These are phyloP conservation scores for Plecotus auritus DNA, from an alignment of 2,113 vertebrate genomes.

Conservation along the genomic window DNA sequence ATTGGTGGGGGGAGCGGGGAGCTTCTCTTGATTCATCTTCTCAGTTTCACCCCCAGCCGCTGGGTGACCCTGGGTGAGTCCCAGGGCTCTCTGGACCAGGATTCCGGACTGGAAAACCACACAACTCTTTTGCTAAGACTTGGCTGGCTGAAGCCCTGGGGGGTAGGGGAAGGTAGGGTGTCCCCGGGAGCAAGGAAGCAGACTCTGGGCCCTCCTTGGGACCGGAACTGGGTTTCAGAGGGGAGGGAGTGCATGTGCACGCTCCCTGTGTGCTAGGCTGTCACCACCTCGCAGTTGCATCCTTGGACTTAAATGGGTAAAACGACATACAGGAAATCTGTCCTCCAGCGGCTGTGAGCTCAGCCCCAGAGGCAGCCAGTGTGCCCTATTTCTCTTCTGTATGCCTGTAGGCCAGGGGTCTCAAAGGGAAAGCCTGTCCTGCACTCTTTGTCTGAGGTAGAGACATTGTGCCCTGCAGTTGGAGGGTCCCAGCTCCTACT, in stretches of 20 bases:
- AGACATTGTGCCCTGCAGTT: background rate
- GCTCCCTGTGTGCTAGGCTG: background rate
- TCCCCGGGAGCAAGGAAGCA: background rate
- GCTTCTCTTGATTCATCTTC: background rate
- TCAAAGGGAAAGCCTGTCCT: background rate
- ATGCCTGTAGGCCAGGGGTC: background rate
- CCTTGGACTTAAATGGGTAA: conserved; percentile 71
- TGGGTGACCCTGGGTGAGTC: background rate
- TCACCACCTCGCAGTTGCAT: background rate
- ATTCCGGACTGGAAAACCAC: background rate
- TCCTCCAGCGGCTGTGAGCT: background rate
- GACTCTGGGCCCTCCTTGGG: background rate
- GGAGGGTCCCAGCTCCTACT: background rate
- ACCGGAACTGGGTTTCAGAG: conserved; percentile 9
- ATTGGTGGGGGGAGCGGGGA: background rate
- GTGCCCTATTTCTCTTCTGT: background rate
- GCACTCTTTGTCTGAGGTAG: background rate
- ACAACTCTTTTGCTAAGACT: background rate
- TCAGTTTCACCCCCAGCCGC: background rate
- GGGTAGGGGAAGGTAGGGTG: background rate
- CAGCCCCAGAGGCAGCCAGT: background rate
- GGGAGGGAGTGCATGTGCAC: background rate
- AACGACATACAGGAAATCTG: conserved; percentile 58
- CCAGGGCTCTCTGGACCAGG: background rate
- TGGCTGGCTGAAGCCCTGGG: background rate